Conservation (phyloP, 2,797 vertebrate species). For the Falco biarmicus region DNA sequence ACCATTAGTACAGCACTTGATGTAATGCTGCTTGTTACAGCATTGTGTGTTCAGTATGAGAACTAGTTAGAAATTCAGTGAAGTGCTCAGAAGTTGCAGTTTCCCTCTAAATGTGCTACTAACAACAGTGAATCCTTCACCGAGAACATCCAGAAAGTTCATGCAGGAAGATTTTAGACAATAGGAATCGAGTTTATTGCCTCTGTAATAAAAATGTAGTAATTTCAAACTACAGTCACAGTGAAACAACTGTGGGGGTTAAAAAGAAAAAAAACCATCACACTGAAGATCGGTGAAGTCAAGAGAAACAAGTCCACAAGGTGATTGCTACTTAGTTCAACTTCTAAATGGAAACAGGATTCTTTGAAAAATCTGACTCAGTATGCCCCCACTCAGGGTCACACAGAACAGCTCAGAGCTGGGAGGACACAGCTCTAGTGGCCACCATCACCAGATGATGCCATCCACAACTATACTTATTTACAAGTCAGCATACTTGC, state of each 20-base stretch:
- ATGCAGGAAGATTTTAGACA: not conserved
- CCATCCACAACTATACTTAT: fast-evolving
- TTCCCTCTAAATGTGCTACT: not conserved
- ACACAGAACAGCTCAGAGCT: not conserved
- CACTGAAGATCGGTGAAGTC: not conserved
- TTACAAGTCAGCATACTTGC: not conserved
- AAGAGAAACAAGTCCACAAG: not conserved
- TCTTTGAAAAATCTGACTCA: not conserved
- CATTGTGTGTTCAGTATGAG: not conserved
- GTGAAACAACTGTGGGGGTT: not conserved
- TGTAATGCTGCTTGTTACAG: fast-evolving
- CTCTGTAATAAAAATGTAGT: not conserved
- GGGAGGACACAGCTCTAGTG: not conserved
- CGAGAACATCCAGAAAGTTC: not conserved
- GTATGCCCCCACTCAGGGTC: not conserved
- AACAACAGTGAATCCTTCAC: not conserved
- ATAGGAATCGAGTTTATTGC: not conserved
- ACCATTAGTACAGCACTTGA: not conserved
- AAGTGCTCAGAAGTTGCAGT: not conserved
- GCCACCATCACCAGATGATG: not conserved
- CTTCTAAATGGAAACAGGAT: not conserved
- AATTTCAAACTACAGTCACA: not conserved
- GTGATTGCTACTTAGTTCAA: not conserved
- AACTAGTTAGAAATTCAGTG: not conserved
- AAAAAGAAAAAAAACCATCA: not conserved